A percentile compares a stretch with the other conserved stretches of the same genome.
Evolutionary conservation across 2,888 invertebrate species (phyloP).

Genomic region (Malachius bipustulatus): DNA sequence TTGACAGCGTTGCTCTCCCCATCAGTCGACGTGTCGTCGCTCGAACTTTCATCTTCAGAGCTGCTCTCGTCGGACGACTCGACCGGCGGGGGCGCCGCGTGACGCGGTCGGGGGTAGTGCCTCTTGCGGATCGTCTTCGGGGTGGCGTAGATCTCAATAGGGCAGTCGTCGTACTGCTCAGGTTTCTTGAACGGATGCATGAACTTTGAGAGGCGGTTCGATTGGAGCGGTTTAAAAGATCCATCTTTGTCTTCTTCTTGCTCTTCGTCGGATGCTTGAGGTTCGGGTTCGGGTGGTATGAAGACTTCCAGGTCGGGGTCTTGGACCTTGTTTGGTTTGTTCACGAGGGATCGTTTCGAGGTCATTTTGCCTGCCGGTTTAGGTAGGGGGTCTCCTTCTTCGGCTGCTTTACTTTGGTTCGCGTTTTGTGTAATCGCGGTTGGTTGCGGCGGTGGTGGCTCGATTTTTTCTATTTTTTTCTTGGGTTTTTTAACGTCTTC

Average conservation of each 20-base stretch:
- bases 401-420: conserved; percentile 6
- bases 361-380: conserved; percentile 20
- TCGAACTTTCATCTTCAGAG: conserved; percentile 24
- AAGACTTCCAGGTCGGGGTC: conserved; percentile 34
- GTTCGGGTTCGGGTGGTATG: conserved; percentile 23
- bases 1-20: conserved; percentile 19
- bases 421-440: neutral
- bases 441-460: neutral
- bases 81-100: conserved; percentile 14
- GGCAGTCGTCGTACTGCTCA: conserved; percentile 32
- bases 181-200: conserved; percentile 36
- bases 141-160: conserved; percentile 34
- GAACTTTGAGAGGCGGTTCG: conserved; percentile 32
- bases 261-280: conserved; percentile 22
- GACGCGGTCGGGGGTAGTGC: conserved; percentile 31
- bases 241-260: conserved; percentile 35
- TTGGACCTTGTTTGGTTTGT: conserved; percentile 28
- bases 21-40: conserved; percentile 21
- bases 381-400: neutral
- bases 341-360: conserved; percentile 33
- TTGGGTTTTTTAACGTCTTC: conserved; percentile 14
- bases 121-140: conserved; percentile 34
- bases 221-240: conserved; percentile 34
- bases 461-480: conserved; percentile 19
- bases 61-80: conserved; percentile 18